Conservation (phyloP, 2,888 invertebrate genomes). For the Aricia artaxerxes region DNA sequence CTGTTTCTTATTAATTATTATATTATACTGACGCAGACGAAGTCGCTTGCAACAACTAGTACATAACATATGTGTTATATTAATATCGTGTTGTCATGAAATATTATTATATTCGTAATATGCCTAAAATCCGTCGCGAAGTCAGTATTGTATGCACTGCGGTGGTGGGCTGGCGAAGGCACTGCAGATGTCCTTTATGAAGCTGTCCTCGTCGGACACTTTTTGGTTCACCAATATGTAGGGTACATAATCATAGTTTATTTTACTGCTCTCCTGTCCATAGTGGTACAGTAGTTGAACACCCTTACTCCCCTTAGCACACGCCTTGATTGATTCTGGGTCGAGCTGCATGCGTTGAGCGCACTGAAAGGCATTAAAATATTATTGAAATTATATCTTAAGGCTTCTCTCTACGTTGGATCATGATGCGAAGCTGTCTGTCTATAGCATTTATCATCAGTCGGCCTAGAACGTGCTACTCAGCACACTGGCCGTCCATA, state of each 20-base stretch:
- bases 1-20: too few species aligned
- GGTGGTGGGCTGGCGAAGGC: slow-evolving; percentile 39
- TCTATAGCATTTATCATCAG: too few species aligned
- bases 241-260: slow-evolving; percentile 39
- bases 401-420: too few species aligned
- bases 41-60: too few species aligned
- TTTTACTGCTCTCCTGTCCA: slow-evolving; percentile 41
- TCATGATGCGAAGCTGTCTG: too few species aligned
- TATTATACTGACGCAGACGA: too few species aligned
- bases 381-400: too few species aligned
- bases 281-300: slow-evolving; percentile 39
- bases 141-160: slow-evolving; percentile 34
- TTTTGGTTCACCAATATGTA: slow-evolving; percentile 41
- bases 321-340: slow-evolving; percentile 56
- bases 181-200: slow-evolving; percentile 39
- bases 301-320: slow-evolving; percentile 75
- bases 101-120: not conserved
- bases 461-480: too few species aligned
- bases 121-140: not conserved
- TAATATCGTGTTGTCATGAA: not conserved
- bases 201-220: slow-evolving; percentile 30
- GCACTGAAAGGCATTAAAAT: slow-evolving; percentile 39
- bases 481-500: too few species aligned
- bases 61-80: too few species aligned
- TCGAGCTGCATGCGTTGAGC: slow-evolving; percentile 35